Conservation (phyloP, 2,797 vertebrate genomes). For the Catostomus latipinnis region DNA sequence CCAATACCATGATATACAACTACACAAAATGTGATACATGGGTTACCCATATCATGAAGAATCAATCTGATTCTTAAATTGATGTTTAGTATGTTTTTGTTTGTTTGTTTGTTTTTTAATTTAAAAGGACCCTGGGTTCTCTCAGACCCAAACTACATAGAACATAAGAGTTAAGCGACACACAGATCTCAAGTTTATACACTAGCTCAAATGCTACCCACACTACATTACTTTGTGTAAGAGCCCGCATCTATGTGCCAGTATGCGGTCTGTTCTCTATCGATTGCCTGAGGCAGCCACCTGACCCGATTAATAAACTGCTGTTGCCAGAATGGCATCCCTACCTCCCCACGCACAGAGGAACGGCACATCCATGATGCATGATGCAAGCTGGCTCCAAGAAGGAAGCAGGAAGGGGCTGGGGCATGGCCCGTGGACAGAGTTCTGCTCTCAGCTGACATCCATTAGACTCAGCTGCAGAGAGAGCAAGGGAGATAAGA, state of each 20-base stretch:
- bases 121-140: too few species aligned
- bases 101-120: too few species aligned
- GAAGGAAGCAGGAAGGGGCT: conserved; percentile 63
- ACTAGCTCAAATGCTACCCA: conserved; percentile 3
- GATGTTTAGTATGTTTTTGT: too few species aligned
- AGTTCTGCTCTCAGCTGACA: conserved; percentile 53
- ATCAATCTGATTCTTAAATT: too few species aligned
- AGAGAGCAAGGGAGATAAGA: neutral
- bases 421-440: conserved; percentile 38
- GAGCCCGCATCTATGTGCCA: conserved; percentile 15
- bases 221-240: conserved; percentile 14
- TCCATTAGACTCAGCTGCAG: conserved; percentile 52
- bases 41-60: too few species aligned
- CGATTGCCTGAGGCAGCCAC: conserved; percentile 59
- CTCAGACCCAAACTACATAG: too few species aligned
- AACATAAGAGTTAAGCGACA: neutral
- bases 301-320: conserved; percentile 70
- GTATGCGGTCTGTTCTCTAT: conserved; percentile 40
- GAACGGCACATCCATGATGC: conserved; percentile 68
- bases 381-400: conserved; percentile 62
- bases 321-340: conserved; percentile 43
- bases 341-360: conserved; percentile 44
- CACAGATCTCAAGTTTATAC: neutral
- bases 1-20: too few species aligned
- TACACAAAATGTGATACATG: too few species aligned